Conservation (phyloP, 2,888 invertebrate genomes). For the Dryobotodes eremita region DNA sequence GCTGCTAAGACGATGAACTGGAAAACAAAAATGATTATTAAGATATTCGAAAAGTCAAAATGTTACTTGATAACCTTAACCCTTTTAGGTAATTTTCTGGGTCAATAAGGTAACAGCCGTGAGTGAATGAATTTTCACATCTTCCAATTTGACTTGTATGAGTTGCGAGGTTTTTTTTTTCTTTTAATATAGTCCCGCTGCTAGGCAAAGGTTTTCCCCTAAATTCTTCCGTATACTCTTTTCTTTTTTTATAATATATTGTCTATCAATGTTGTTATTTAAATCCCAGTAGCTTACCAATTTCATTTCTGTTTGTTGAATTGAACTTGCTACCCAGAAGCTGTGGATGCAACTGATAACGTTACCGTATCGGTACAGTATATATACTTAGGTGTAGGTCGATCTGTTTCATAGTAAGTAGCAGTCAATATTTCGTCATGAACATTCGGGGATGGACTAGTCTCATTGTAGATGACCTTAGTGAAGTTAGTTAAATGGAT, state of each 20-base stretch:
- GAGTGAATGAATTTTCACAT: no score
- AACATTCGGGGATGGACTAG: conserved; percentile 79
- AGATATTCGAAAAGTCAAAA: no score
- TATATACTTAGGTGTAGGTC: conserved; percentile 82
- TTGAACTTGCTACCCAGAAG: conserved; percentile 72
- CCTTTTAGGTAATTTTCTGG: no score
- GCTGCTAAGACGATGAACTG: conserved; percentile 82
- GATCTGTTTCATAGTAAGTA: conserved; percentile 82
- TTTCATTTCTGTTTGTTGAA: conserved; percentile 75
- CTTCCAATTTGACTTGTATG: no score
- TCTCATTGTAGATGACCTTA: conserved; percentile 74
- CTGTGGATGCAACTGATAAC: conserved; percentile 69
- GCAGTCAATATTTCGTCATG: conserved; percentile 82
- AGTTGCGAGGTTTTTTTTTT: no score
- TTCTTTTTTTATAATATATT: no score
- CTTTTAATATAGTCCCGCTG: no score
- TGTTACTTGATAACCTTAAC: no score
- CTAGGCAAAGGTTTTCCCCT: no score
- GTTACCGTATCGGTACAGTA: conserved; percentile 77
- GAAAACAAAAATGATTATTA: conserved; percentile 37
- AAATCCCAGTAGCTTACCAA: conserved; percentile 73
- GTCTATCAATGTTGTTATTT: no score
- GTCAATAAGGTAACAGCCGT: no score
- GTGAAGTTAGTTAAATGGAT: conserved; percentile 3
- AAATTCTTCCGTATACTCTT: no score